phyloP scores from a whole-genome alignment of 2,797 vertebrate species.

The Coccyzus lansbergi region DNA sequence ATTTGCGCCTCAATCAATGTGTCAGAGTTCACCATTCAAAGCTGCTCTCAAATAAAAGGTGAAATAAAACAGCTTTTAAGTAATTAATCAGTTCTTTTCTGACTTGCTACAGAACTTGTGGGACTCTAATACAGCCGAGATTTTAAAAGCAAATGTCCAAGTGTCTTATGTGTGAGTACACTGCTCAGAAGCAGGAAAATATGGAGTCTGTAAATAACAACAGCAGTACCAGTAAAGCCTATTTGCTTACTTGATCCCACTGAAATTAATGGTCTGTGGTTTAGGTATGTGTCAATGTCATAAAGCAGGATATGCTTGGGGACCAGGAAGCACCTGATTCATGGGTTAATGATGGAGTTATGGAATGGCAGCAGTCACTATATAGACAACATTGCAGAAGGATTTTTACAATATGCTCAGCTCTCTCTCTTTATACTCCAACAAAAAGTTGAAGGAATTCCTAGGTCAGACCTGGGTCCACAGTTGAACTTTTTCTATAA shows the following conservation, averaged over 20 bases:
- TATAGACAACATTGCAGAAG: background rate
- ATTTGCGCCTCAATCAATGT: background rate
- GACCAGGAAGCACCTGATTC: background rate
- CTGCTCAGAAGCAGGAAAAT: background rate
- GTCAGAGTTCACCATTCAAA: background rate
- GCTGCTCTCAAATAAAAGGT: background rate
- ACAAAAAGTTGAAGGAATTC: background rate
- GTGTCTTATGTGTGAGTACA: background rate
- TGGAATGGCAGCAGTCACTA: background rate
- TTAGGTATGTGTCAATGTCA: background rate
- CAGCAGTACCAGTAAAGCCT: background rate
- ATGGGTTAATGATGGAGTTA: background rate
- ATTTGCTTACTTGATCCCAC: background rate
- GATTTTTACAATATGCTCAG: background rate
- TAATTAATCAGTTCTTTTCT: background rate
- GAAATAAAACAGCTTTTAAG: background rate
- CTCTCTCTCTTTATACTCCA: background rate
- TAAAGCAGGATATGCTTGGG: background rate
- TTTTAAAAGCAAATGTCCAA: background rate
- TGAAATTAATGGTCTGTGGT: conserved; percentile 8
- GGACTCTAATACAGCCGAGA: background rate
- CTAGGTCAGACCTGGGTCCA: background rate
- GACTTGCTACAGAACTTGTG: background rate
- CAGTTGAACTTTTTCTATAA: background rate
- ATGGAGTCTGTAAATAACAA: background rate